phyloP scores from a whole-genome alignment of 2,113 vertebrate species.

The Tragulus kanchil region DNA sequence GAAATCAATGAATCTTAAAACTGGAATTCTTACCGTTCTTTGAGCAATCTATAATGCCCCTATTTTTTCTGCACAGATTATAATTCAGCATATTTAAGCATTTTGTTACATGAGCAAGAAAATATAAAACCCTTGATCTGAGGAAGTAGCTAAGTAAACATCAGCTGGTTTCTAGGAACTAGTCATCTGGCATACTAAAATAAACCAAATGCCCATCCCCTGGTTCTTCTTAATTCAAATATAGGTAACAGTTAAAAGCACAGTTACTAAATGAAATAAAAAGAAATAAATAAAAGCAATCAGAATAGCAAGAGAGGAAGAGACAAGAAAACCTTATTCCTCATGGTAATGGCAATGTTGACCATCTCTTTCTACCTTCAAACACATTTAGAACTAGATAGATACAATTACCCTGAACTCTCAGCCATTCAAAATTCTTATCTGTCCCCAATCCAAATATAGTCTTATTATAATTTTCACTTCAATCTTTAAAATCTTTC shows the following conservation, averaged over 20 bases:
- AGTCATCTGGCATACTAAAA: conserved; percentile 74
- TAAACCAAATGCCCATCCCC: conserved; percentile 58
- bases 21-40: not conserved
- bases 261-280: not conserved
- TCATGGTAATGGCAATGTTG: not conserved
- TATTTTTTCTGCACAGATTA: conserved; percentile 66
- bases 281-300: not conserved
- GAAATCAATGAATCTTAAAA: not conserved
- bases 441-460: not conserved
- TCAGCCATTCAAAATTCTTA: not conserved
- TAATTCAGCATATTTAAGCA: conserved; percentile 61
- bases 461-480: conserved; percentile 50
- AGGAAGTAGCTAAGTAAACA: conserved; percentile 81
- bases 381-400: not conserved
- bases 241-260: conserved; percentile 11
- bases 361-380: not conserved
- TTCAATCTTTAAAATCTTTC: not conserved
- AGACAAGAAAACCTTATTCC: not conserved
- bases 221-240: conserved; percentile 56
- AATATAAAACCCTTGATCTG: conserved; percentile 65
- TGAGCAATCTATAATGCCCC: conserved; percentile 54
- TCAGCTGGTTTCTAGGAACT: conserved; percentile 57
- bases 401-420: accelerated
- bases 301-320: not conserved
- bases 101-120: conserved; percentile 67